phyloP scores from a whole-genome alignment of 2,888 invertebrate species.

The Macrosiphum euphorbiae region DNA sequence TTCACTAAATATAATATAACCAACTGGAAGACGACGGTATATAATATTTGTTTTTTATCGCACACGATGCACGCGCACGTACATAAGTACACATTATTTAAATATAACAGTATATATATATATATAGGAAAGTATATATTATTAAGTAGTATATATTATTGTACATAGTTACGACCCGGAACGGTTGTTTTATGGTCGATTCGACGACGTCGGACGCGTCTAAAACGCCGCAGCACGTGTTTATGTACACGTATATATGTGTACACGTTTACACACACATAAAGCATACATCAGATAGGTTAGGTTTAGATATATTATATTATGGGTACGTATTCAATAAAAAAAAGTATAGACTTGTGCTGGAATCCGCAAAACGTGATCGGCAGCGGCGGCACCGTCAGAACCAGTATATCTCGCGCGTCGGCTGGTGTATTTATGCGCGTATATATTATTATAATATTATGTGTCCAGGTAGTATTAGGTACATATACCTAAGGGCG shows the following conservation, averaged over 20 bases:
- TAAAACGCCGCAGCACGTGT: background rate
- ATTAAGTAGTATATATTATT: background rate
- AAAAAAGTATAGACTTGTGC: constrained; percentile 35
- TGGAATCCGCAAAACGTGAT: constrained; percentile 60
- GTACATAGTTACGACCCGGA: background rate
- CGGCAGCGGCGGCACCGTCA: background rate
- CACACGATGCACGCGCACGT: background rate
- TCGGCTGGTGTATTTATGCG: background rate
- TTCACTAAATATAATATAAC: background rate
- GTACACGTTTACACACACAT: background rate
- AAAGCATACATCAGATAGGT: background rate
- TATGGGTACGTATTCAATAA: background rate
- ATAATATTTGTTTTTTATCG: background rate
- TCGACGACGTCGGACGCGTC: constrained; percentile 44
- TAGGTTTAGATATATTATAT: background rate
- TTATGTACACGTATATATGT: background rate
- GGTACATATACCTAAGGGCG: background rate
- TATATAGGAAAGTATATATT: background rate
- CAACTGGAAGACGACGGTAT: background rate
- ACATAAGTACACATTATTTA: constrained; percentile 7
- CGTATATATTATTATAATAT: background rate
- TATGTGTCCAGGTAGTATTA: background rate
- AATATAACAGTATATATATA: background rate
- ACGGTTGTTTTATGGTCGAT: constrained; percentile 52
- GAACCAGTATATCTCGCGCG: constrained; percentile 42